Evolutionary conservation across 2,113 vertebrate species (phyloP), one percentile per base, ranked within the genome.

Genomic region (Phalacrocorax pelagicus): DNA sequence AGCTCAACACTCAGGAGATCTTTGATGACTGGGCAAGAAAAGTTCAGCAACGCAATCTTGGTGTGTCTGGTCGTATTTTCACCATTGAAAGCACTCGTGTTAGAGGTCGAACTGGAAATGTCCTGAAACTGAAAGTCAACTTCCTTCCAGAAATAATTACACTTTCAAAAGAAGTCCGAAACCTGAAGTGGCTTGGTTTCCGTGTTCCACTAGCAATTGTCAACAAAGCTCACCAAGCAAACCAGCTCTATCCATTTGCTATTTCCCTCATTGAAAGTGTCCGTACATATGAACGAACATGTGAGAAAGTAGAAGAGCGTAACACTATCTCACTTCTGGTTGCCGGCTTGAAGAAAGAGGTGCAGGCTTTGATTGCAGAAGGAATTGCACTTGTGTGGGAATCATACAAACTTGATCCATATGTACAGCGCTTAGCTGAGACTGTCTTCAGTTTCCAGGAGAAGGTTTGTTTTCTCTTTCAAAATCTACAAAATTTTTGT

Each of bases 401-500:
- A 62, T 99, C 99, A 4, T 99, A 99, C 98, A 99, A 99, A 80
- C 98, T 99, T 14, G 99, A 99, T 92, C 99, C 99, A 0, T 99
- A 99, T 3, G 99, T 99, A 20, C 99, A 99, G 94, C 99, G 99
- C 47, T 97, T 99, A 67, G 99, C 99, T 0, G 99, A 99, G 98
- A 99, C 99, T 0, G 99, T 99, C 95, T 99, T 99, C 98, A 99
- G 99, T 97, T 99, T 99, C 98, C 99, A 99, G 85, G 99, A 99
- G 65, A 99, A 99, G 99, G 99, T 99, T 55, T 15, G 98, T 90
- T 63, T 46, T 63, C 11, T 20, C 34, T 85, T 71, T 55, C 57
- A 72, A 81, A 71, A 47, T 87, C 38, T 85, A 47, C 24, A 27
- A 8, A 59, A 23, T 46, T 34, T 82, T 54, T 42, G 20, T 5